These are phyloP conservation scores for Acanthurus leucopareius DNA, from an alignment of 2,797 vertebrate species.

Conservation along the genomic window DNA sequence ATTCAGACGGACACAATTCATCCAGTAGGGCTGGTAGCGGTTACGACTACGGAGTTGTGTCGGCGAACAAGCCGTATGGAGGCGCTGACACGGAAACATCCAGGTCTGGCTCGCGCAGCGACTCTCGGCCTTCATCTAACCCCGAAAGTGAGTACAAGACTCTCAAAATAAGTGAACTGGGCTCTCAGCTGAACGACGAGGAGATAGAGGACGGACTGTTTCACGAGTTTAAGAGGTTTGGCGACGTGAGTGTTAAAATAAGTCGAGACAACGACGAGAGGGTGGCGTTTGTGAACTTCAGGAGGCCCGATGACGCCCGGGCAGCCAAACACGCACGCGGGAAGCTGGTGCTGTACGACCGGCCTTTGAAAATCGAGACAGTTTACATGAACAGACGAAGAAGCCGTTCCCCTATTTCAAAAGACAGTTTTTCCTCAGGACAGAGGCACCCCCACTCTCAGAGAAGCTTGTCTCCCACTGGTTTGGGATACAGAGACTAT, in stretches of 20 bases:
- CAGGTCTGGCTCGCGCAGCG: slow-evolving; percentile 78
- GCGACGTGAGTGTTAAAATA: slow-evolving; percentile 97
- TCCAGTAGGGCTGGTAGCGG: slow-evolving; percentile 84
- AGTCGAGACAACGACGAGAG: slow-evolving; percentile 92
- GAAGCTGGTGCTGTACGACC: slow-evolving; percentile 94
- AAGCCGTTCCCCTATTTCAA: slow-evolving; percentile 91
- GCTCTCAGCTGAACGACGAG: slow-evolving; percentile 94
- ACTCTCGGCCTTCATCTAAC: slow-evolving; percentile 77
- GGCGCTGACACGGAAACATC: slow-evolving; percentile 77
- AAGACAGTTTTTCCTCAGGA: slow-evolving; percentile 86
- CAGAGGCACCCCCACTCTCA: slow-evolving; percentile 86
- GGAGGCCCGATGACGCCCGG: slow-evolving; percentile 94
- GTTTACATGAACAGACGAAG: slow-evolving; percentile 89
- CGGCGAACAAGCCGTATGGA: slow-evolving; percentile 80
- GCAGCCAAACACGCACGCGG: slow-evolving; percentile 96
- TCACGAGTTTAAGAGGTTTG: slow-evolving; percentile 97
- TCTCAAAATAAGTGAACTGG: slow-evolving; percentile 95
- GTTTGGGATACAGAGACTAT: slow-evolving; percentile 93
- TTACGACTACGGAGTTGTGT: slow-evolving; percentile 81
- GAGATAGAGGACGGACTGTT: slow-evolving; percentile 97
- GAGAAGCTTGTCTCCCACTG: slow-evolving; percentile 89
- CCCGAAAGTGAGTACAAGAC: slow-evolving; percentile 93
- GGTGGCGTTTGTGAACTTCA: slow-evolving; percentile 96
- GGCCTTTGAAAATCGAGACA: slow-evolving; percentile 95
- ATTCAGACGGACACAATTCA: slow-evolving; percentile 64